phyloP scores from a whole-genome alignment of 2,113 vertebrate genomes.

The Alouatta palliata region DNA sequence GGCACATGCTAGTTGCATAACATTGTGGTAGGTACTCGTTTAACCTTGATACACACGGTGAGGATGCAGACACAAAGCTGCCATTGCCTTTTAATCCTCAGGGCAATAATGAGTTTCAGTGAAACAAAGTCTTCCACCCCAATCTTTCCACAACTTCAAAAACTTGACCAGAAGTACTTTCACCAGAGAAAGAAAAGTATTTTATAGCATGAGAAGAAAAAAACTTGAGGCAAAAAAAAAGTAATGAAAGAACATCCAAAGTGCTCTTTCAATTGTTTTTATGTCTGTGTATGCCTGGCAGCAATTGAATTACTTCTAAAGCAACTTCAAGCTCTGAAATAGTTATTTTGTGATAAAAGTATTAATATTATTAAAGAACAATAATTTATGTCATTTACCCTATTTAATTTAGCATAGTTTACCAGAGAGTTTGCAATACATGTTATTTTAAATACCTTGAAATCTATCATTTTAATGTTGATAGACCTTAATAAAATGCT shows the following conservation, averaged over 20 bases:
- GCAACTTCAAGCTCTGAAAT: slow-evolving; percentile 2
- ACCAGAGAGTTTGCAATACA: not conserved
- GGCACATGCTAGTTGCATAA: too few species aligned
- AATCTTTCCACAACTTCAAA: slow-evolving; percentile 27
- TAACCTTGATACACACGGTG: not conserved
- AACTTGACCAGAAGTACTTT: slow-evolving; percentile 13
- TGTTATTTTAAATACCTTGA: not conserved
- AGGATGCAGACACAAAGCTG: not conserved
- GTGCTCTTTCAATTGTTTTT: slow-evolving; percentile 44
- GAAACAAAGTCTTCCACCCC: not conserved
- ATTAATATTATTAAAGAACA: slow-evolving; percentile 21
- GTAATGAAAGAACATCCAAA: slow-evolving; percentile 30
- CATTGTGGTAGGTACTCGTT: not conserved
- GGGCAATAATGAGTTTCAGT: not conserved
- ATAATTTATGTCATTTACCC: not conserved
- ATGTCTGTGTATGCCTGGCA: not conserved
- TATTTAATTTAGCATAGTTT: slow-evolving; percentile 16
- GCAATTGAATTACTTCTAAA: slow-evolving; percentile 8
- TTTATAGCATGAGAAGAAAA: slow-evolving; percentile 30
- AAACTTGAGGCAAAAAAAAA: slow-evolving; percentile 50
- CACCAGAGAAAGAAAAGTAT: slow-evolving; percentile 35
- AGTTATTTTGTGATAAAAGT: slow-evolving; percentile 13
- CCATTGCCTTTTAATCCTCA: not conserved
- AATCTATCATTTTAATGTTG: not conserved
- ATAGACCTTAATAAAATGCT: not conserved